Conservation (phyloP, 2,888 invertebrate genomes). For the Eupithecia vulgata region DNA sequence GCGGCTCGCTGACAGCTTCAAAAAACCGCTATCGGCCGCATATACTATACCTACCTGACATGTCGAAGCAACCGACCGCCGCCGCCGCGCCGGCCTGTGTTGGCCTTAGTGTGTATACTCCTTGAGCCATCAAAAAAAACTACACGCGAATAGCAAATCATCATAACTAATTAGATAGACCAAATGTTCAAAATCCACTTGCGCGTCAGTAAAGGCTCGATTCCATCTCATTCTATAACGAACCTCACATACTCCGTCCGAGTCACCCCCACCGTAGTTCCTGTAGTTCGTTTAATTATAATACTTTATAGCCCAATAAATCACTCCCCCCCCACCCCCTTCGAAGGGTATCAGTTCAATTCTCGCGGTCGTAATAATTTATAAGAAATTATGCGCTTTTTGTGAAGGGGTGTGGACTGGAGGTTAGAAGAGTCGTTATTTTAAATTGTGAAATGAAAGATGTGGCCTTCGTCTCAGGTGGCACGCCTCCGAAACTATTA, state of each 20-base stretch:
- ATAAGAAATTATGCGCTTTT: constrained; percentile 86
- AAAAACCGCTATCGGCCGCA: too few species aligned
- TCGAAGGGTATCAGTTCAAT: constrained; percentile 88
- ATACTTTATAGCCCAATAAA: constrained; percentile 92
- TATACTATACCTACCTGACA: too few species aligned
- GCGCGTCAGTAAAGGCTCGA: not conserved
- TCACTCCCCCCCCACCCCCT: constrained; percentile 78
- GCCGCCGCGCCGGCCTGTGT: too few species aligned
- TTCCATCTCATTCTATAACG: constrained; percentile 34
- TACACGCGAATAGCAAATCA: not conserved
- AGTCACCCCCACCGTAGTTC: constrained; percentile 65
- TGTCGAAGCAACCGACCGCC: too few species aligned
- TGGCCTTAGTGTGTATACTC: too few species aligned
- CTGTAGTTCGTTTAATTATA: constrained; percentile 88
- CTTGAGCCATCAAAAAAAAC: too few species aligned
- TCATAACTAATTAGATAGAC: not conserved
- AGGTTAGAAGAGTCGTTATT: constrained; percentile 16
- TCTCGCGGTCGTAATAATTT: constrained; percentile 87
- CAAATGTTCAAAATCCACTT: not conserved
- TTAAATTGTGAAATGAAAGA: constrained; percentile 7
- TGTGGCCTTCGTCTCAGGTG: not conserved
- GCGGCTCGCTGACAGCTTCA: too few species aligned
- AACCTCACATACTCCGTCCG: constrained; percentile 23
- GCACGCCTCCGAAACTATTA: not conserved
- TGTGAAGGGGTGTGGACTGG: constrained; percentile 41